Evolutionary conservation across 1,140 invertebrate genomes (phyloP).

Genomic region (Bombus cullumanus): DNA sequence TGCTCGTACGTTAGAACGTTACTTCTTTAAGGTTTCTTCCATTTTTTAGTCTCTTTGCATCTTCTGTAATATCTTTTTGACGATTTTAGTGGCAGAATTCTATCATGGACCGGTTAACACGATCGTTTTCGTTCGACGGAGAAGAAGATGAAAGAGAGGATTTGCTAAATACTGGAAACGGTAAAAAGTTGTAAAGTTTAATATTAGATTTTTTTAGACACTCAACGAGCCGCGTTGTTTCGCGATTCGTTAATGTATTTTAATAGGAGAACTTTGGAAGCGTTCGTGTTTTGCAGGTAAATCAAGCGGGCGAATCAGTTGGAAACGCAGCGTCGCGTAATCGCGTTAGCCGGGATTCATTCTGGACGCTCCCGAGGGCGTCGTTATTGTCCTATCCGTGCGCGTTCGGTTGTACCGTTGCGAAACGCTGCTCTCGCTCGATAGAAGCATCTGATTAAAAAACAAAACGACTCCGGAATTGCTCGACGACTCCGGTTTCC

Average conservation of each 20-base stretch:
- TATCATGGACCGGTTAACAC: too few relatives aligned
- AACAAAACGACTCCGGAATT: background rate
- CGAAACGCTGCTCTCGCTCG: slow-evolving; percentile 23
- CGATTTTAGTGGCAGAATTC: too few relatives aligned
- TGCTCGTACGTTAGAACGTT: too few relatives aligned
- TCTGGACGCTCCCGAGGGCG: slow-evolving; percentile 67
- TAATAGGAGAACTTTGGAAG: background rate
- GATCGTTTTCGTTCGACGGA: too few relatives aligned
- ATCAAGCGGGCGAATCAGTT: slow-evolving; percentile 46
- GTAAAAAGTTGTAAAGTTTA: too few relatives aligned
- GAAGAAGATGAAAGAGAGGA: too few relatives aligned
- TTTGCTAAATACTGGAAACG: too few relatives aligned
- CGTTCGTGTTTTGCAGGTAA: slow-evolving; percentile 31
- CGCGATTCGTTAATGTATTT: background rate
- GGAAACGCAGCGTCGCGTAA: slow-evolving; percentile 70
- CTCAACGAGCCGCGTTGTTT: background rate
- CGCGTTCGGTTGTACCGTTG: slow-evolving; percentile 20
- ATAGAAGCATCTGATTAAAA: slow-evolving; percentile 37
- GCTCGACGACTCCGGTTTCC: background rate
- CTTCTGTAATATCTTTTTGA: too few relatives aligned
- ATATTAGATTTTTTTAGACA: background rate
- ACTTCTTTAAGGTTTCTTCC: too few relatives aligned
- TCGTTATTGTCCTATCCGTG: slow-evolving; percentile 62
- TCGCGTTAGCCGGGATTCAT: slow-evolving; percentile 73
- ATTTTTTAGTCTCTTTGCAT: background rate